Evolutionary conservation across 2,113 vertebrate genomes (phyloP), one percentile per base, ranked within the genome.

Genomic region (Tichodroma muraria): DNA sequence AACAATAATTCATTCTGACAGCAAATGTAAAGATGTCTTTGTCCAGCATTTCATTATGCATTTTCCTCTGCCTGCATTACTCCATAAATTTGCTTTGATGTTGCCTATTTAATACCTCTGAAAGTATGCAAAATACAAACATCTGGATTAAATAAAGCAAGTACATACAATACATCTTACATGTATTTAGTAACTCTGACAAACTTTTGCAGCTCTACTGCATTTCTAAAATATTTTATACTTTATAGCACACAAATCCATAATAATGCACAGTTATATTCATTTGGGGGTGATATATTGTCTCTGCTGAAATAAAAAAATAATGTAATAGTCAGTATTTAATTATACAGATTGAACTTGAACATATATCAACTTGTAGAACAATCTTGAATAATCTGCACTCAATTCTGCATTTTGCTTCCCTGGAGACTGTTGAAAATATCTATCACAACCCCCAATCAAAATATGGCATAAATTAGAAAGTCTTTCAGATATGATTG

Each of bases 91-190:
- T 85, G 28, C 88, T 93, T 94, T 96, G 86, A 96, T 89, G 81
- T 72, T 92, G 94, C 90, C 84, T 77, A 93, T 90, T 92, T 82
- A 90, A 94, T 92, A 86, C 82, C 83, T 87, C 73, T 76, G 77
- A 78, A 92, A 85, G 78, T 31, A 71, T 50, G 88, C 66, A 95
- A 97, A 94, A 88, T 44, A 59, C 76, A 93, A 95, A 88, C 96
- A 95, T 94, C 84, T 93, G 91, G 81, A 94, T 92, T 88, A 94
- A 93, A 96, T 93, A 95, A 94, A 85, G 66, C 44, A 35, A 92
- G 87, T 22, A 53, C 60, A 56, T 64, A 45, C 31, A 88, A 42
- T 88, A 93, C 79, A 90, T 91, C 79, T 78, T 66, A 59, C 24
- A 44, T 33, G 37, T 57, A 61, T 68, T 88, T 45, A 84, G 57